These are phyloP conservation scores for Colinus virginianus DNA, from an alignment of 2,113 vertebrate species.

Conservation along the genomic window DNA sequence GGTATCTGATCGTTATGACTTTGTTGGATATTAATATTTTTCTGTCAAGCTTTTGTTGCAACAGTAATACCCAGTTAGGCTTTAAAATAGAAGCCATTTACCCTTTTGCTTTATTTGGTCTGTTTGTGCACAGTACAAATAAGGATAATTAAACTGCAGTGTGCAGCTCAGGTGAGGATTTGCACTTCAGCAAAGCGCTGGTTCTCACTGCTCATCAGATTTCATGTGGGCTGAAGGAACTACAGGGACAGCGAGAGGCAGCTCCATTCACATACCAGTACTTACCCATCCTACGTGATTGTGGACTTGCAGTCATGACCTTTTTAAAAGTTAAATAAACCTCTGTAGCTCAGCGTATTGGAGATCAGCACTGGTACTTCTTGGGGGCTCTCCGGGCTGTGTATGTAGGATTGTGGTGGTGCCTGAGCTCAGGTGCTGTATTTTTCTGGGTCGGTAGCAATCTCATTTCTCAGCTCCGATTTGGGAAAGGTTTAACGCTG, in stretches of 20 bases:
- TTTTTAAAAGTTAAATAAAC: not conserved
- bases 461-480: not conserved
- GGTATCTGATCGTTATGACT: not conserved
- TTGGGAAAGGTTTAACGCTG: not conserved
- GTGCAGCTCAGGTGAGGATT: not conserved
- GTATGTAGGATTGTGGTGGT: not conserved
- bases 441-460: not conserved
- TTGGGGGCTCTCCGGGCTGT: not conserved
- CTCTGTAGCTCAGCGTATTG: not conserved
- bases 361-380: not conserved
- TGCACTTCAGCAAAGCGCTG: not conserved
- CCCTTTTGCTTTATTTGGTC: not conserved
- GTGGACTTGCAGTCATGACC: not conserved
- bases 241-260: not conserved
- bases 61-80: not conserved
- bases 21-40: not conserved
- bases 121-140: not conserved
- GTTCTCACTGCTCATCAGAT: accelerated
- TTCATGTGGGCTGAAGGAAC: accelerated
- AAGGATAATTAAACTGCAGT: not conserved
- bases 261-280: not conserved
- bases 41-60: not conserved
- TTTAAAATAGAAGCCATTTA: not conserved
- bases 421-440: not conserved
- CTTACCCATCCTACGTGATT: not conserved